Base-by-base conservation (phyloP, 2,888 invertebrate species). In the Ophion ellenae region DNA sequence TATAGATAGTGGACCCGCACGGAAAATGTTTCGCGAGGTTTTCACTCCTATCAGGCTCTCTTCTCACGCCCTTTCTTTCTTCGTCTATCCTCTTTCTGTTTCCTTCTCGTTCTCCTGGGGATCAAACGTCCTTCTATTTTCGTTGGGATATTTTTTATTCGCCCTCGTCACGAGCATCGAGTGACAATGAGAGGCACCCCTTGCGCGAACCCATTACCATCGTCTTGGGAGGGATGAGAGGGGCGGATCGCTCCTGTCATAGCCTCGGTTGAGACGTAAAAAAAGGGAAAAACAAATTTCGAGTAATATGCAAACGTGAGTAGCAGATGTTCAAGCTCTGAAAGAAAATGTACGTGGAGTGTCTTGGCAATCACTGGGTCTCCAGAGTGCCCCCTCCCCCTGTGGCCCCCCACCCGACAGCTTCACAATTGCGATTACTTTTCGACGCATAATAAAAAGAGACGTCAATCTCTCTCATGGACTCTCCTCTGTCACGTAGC, bases 381-480 rank as follows among this genome's bases (percentile, higher is more conserved):
- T 84, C 73, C 74, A 47, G 28, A 57, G 45, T 20, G 24, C 63
- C 59, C 71, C 40, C 75, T 66, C 64, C 71, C 47, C 71, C 59
- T 71, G 53, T 67, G 3, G 36, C 53, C 7, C 45, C 45, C 71
- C 53, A 53, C 45, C 47, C 32, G 36, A 61, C 76, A 17, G 47
- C n/a, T 84, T 67, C 78, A 57, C 61, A 53, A 70, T 32, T 59
- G 70, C 77, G 79, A 83, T 84, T 87, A 80, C 70, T 82, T 84
- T 84, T 64, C 28, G 63, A 70, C 36, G 75, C 80, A 80, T 83
- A 77, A 83, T 80, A 66, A 59, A 59, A 74, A 40, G 57, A 40
- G 7, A 71, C 53, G 53, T 90, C 86, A 88, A 88, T 88, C 87
- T 78, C 84, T 85, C 83, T 59, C 61, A 64, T 63, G 28, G 75